Percentiles rank a stretch among this genome's conserved stretches.
Evolutionary conservation across 2,113 vertebrate species (phyloP).

Genomic region (Dinomys branickii): DNA sequence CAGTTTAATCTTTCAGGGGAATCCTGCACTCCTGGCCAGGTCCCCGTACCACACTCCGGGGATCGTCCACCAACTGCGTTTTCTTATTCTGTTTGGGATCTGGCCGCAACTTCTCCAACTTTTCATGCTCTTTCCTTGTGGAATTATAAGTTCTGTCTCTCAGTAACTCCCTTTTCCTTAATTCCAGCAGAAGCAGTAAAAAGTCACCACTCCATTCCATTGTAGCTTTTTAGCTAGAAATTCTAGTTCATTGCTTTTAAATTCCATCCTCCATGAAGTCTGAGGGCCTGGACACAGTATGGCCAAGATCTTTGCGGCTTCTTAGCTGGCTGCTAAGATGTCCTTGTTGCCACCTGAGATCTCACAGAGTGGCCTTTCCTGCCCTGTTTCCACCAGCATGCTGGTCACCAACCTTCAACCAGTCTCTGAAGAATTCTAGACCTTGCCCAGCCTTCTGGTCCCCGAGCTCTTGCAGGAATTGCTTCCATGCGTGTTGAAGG

Average conservation of each 20-base stretch:
- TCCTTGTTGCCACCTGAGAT: no score
- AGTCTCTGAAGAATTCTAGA: background rate
- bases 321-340: background rate
- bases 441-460: background rate
- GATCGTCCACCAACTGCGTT: no score
- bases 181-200: background rate
- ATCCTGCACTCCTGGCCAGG: no score
- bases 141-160: background rate
- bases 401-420: background rate
- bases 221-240: background rate
- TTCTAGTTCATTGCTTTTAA: background rate
- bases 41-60: background rate
- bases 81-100: background rate
- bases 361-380: background rate
- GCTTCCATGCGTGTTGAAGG: background rate
- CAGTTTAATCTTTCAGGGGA: background rate
- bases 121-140: no score
- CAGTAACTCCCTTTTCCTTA: background rate
- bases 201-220: background rate
- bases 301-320: background rate
- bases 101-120: no score
- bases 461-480: background rate
- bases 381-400: background rate
- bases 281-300: fast-evolving
- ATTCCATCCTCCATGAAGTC: background rate